Percentiles rank a stretch among this genome's conserved stretches.
Evolutionary conservation across 2,113 vertebrate species (phyloP).

Genomic region (Platichthys flesus): DNA sequence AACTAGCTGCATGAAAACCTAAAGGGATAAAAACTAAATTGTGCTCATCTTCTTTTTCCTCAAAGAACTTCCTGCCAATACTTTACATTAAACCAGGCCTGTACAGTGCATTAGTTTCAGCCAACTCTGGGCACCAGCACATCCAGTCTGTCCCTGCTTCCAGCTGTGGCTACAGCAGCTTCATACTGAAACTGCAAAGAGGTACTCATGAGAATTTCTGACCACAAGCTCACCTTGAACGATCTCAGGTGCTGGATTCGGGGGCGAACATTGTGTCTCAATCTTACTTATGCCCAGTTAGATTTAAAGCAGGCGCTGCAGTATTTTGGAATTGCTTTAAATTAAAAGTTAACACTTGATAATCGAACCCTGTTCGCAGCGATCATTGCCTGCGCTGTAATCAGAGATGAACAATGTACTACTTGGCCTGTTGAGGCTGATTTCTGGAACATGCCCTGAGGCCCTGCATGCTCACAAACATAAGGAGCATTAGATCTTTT

Average conservation of each 20-base stretch:
- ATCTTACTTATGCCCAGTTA: too few relatives aligned
- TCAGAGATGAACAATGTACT: neutral
- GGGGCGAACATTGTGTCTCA: too few relatives aligned
- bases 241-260: neutral
- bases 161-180: slow-evolving; percentile 24
- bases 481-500: neutral
- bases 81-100: too few relatives aligned
- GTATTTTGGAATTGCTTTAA: neutral
- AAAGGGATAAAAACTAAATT: too few relatives aligned
- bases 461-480: neutral
- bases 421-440: slow-evolving; percentile 8
- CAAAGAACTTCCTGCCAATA: too few relatives aligned
- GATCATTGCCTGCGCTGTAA: neutral
- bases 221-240: neutral
- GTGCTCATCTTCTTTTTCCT: too few relatives aligned
- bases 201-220: neutral
- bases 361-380: neutral
- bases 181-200: neutral
- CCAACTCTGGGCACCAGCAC: neutral
- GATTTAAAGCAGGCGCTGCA: neutral
- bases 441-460: neutral
- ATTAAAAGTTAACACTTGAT: neutral
- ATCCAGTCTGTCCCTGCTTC: neutral
- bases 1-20: too few relatives aligned
- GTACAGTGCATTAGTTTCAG: neutral